phyloP scores from a whole-genome alignment of 2,113 vertebrate species.

The Pogonocichla stellata region DNA sequence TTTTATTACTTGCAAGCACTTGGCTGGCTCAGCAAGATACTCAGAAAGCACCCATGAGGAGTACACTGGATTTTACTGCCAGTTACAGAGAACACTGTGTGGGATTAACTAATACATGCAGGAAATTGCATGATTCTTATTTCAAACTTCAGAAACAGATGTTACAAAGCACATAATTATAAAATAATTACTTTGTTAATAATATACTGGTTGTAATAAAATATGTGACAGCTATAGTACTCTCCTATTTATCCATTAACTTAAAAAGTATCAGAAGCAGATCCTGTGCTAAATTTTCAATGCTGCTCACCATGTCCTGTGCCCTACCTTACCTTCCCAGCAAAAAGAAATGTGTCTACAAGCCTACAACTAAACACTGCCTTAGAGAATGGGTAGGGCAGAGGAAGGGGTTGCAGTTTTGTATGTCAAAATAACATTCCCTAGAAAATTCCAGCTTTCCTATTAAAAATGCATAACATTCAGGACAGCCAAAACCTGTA shows the following conservation, averaged over 20 bases:
- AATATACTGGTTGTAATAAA: constrained; percentile 40
- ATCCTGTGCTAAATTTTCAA: background rate
- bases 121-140: background rate
- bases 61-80: background rate
- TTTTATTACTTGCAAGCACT: background rate
- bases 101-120: background rate
- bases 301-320: background rate
- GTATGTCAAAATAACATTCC: background rate
- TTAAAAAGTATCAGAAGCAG: background rate
- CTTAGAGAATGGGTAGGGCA: background rate
- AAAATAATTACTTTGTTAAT: constrained; percentile 17
- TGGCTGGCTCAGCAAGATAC: background rate
- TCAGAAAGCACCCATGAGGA: background rate
- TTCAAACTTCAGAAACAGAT: background rate
- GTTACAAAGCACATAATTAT: background rate
- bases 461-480: background rate
- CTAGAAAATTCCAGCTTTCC: background rate
- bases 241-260: background rate
- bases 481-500: background rate
- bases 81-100: background rate
- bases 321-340: background rate
- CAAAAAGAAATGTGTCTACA: background rate
- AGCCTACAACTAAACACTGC: background rate
- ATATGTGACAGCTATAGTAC: background rate
- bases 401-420: background rate